Evolutionary conservation across 2,888 invertebrate genomes (phyloP).

Genomic region (Caenorhabditis sulstoni): DNA sequence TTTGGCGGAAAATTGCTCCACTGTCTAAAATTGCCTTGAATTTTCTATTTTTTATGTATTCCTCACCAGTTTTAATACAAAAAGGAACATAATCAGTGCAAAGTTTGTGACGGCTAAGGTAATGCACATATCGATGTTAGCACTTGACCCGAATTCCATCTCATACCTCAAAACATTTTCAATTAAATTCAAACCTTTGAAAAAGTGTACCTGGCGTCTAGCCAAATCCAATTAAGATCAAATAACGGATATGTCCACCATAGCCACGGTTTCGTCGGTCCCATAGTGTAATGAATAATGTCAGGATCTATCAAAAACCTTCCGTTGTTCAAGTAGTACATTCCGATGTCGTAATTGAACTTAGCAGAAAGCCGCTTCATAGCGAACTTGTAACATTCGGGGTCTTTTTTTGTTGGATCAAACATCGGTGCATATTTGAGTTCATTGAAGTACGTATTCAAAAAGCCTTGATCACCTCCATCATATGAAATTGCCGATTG

Average conservation of each 20-base stretch:
- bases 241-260: conserved; percentile 77
- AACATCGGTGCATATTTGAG: conserved; percentile 73
- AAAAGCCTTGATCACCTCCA: conserved; percentile 78
- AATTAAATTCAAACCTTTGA: not conserved
- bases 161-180: conserved; percentile 22
- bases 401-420: conserved; percentile 42
- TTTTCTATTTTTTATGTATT: too few species aligned
- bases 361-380: conserved; percentile 65
- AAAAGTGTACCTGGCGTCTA: conserved; percentile 61
- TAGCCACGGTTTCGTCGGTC: conserved; percentile 75
- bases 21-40: too few species aligned
- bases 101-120: conserved; percentile 16
- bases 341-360: conserved; percentile 76
- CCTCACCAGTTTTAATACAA: conserved; percentile 18
- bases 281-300: conserved; percentile 77
- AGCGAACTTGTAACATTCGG: conserved; percentile 15
- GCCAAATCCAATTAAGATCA: conserved; percentile 74
- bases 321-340: conserved; percentile 75
- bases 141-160: conserved; percentile 33
- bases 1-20: conserved; percentile 19
- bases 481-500: conserved; percentile 69
- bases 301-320: conserved; percentile 66
- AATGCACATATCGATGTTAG: conserved; percentile 5
- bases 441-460: conserved; percentile 73
- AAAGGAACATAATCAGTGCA: conserved; percentile 8